A percentile compares a stretch with the other conserved stretches of the same genome.
These are phyloP conservation scores for Aplocera efformata DNA, from an alignment of 2,888 invertebrate genomes.

Conservation along the genomic window DNA sequence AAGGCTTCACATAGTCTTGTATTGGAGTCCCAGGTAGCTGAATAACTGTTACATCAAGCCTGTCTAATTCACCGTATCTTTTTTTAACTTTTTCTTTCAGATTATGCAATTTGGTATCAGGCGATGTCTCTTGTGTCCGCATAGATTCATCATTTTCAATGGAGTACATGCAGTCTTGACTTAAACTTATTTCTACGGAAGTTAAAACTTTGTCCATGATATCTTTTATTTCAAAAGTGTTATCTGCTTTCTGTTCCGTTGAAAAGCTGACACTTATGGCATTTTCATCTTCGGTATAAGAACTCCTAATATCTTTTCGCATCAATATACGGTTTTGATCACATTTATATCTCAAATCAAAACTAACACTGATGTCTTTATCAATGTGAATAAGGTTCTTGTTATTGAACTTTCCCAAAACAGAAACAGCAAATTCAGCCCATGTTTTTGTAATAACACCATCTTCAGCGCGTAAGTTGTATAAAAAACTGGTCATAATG, in stretches of 20 bases:
- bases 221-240: conserved; percentile 47
- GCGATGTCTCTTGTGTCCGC: conserved; percentile 23
- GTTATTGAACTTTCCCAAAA: conserved; percentile 53
- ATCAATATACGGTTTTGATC: conserved; percentile 80
- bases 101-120: conserved; percentile 31
- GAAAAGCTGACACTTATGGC: neutral
- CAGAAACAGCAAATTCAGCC: conserved; percentile 79
- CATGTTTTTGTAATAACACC: conserved; percentile 68
- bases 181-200: conserved; percentile 81
- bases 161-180: conserved; percentile 73
- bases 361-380: conserved; percentile 60
- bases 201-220: conserved; percentile 78
- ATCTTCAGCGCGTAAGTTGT: conserved; percentile 52
- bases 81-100: conserved; percentile 58
- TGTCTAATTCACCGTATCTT: conserved; percentile 74
- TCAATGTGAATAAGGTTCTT: conserved; percentile 37
- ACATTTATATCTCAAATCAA: conserved; percentile 80
- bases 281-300: conserved; percentile 1
- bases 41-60: conserved; percentile 84
- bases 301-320: conserved; percentile 40
- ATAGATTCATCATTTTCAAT: conserved; percentile 52
- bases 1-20: conserved; percentile 39
- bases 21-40: conserved; percentile 55
- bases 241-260: conserved; percentile 3
- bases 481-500: conserved; percentile 60